Conservation (phyloP, 2,113 vertebrate genomes). For the Mus spicilegus region DNA sequence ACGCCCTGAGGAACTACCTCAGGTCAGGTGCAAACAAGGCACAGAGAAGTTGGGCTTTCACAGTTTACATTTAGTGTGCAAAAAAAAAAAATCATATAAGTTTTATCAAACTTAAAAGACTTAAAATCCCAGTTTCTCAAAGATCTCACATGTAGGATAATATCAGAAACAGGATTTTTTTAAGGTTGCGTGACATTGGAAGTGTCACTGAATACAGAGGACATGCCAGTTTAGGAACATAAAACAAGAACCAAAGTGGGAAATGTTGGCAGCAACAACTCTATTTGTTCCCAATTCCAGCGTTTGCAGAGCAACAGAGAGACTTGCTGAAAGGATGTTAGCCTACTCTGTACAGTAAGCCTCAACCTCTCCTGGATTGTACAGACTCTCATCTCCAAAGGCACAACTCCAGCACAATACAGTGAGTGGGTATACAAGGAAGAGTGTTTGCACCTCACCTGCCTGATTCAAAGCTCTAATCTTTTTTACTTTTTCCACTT, state of each 20-base stretch:
- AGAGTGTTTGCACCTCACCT: background rate
- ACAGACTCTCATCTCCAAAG: background rate
- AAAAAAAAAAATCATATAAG: background rate
- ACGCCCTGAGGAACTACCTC: background rate
- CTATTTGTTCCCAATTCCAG: background rate
- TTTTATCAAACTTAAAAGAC: background rate
- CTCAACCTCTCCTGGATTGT: background rate
- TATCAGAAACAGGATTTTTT: background rate
- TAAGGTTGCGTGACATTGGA: background rate
- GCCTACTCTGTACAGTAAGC: background rate
- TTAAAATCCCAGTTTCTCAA: background rate
- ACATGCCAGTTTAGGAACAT: background rate
- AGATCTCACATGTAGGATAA: background rate
- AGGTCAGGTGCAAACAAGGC: background rate
- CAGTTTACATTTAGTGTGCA: background rate
- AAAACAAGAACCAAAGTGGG: background rate
- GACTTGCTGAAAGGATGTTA: background rate
- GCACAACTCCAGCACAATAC: background rate
- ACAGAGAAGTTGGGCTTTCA: background rate
- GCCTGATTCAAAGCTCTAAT: background rate
- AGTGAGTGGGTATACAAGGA: background rate
- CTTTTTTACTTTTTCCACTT: background rate
- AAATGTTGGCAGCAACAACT: background rate
- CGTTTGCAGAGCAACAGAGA: background rate
- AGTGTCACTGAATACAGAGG: background rate